These are phyloP conservation scores for Willowsia nigromaculata DNA, from an alignment of 2,888 invertebrate genomes.

Conservation along the genomic window DNA sequence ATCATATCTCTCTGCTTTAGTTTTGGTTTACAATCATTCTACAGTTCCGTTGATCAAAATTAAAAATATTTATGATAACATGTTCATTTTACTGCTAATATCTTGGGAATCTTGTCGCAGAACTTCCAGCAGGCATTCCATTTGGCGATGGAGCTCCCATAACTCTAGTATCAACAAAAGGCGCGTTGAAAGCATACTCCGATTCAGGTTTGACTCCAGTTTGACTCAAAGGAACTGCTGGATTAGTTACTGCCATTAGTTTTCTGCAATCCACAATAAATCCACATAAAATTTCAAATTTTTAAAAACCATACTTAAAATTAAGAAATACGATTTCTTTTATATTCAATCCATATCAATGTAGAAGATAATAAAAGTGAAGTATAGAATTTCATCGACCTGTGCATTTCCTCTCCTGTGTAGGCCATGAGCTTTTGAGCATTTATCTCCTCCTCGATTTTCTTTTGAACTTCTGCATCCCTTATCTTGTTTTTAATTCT, in stretches of 20 bases:
- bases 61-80: background rate
- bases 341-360: too few relatives aligned
- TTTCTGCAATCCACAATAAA: constrained; percentile 39
- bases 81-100: background rate
- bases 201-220: background rate
- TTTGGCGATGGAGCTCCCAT: background rate
- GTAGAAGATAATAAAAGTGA: too few relatives aligned
- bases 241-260: constrained; percentile 50
- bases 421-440: constrained; percentile 69
- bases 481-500: constrained; percentile 42
- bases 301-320: too few relatives aligned
- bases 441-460: constrained; percentile 64
- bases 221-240: constrained; percentile 11
- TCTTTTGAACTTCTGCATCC: constrained; percentile 44
- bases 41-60: too few relatives aligned
- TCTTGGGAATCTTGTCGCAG: background rate
- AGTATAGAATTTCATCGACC: too few relatives aligned
- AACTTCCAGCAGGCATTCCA: constrained; percentile 6
- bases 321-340: too few relatives aligned
- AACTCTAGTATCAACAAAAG: constrained; percentile 9
- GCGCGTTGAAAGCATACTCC: constrained; percentile 67
- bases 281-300: background rate
- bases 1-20: too few relatives aligned
- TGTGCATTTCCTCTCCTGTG: constrained; percentile 73
- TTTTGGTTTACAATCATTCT: too few relatives aligned